These are phyloP conservation scores for Setipinna tenuifilis DNA, from an alignment of 2,797 vertebrate species.

Conservation along the genomic window DNA sequence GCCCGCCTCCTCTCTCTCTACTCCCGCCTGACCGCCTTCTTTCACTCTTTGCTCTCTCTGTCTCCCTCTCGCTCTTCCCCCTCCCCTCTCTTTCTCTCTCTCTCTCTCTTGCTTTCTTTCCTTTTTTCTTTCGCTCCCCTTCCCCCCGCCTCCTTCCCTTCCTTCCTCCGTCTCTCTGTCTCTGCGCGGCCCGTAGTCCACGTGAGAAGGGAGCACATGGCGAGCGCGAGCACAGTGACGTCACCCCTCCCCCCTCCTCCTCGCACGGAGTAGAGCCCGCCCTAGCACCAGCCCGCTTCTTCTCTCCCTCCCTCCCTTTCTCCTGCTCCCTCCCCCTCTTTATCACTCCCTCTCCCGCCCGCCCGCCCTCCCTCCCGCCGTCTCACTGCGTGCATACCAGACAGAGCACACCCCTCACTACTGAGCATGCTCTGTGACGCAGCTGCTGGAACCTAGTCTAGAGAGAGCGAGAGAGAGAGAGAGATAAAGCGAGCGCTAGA, in stretches of 20 bases:
- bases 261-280: neutral
- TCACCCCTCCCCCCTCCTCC: slow-evolving; percentile 53
- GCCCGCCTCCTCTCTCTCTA: neutral
- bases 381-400: slow-evolving; percentile 35
- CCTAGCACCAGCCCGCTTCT: slow-evolving; percentile 45
- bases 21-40: neutral
- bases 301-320: slow-evolving; percentile 35
- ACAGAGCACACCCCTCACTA: slow-evolving; percentile 35
- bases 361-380: neutral
- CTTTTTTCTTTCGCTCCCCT: neutral
- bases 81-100: neutral
- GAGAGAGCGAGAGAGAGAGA: neutral
- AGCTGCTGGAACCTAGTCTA: slow-evolving; percentile 31
- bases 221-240: slow-evolving; percentile 66
- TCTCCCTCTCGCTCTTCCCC: neutral
- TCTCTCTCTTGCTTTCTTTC: slow-evolving; percentile 10
- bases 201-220: slow-evolving; percentile 88
- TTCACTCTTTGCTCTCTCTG: neutral
- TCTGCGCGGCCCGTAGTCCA: slow-evolving; percentile 69
- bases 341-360: slow-evolving; percentile 10
- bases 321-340: slow-evolving; percentile 36
- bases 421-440: slow-evolving; percentile 31
- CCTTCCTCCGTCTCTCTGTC: slow-evolving; percentile 1
- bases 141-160: neutral
- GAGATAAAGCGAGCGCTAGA: too few species aligned